These are phyloP conservation scores for Rhinoderma darwinii DNA, from an alignment of 2,113 vertebrate species.

Conservation along the genomic window DNA sequence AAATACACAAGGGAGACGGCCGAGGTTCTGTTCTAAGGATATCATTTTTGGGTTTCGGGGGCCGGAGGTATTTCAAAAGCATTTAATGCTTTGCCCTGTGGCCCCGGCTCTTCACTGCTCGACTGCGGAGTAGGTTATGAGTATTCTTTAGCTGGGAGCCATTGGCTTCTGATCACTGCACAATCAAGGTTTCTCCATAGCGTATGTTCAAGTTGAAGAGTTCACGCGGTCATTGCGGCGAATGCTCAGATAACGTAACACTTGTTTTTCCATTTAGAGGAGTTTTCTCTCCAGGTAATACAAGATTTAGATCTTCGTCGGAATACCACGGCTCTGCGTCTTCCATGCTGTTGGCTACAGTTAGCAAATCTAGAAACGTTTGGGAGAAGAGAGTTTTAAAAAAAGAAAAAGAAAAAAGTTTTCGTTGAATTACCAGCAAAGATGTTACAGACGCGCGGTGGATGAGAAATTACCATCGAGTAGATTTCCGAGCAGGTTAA, in stretches of 20 bases:
- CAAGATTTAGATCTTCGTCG: not conserved
- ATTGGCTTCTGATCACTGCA: constrained; percentile 45
- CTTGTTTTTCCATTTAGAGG: constrained; percentile 50
- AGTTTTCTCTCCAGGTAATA: constrained; percentile 58
- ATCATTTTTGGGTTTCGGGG: constrained; percentile 37
- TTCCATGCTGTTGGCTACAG: constrained; percentile 42
- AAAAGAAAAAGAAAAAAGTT: constrained; percentile 8
- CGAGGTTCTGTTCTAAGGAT: constrained; percentile 44
- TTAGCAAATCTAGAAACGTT: constrained; percentile 29
- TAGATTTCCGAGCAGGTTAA: constrained; percentile 10
- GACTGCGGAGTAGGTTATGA: constrained; percentile 19
- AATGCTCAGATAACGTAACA: constrained; percentile 36
- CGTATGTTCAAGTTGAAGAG: constrained; percentile 39
- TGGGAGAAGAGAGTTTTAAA: constrained; percentile 21
- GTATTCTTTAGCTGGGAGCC: constrained; percentile 28
- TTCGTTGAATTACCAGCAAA: constrained; percentile 12
- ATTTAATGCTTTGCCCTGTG: constrained; percentile 37
- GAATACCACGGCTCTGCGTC: not conserved
- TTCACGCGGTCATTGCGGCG: constrained; percentile 20
- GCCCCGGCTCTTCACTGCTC: not conserved
- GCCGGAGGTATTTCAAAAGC: constrained; percentile 18
- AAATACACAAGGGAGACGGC: constrained; percentile 19
- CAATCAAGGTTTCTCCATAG: constrained; percentile 38
- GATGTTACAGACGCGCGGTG: not conserved
- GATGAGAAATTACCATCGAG: not conserved